These are phyloP conservation scores for Chelonoidis abingdonii DNA, from an alignment of 2,113 vertebrate species.

Conservation along the genomic window DNA sequence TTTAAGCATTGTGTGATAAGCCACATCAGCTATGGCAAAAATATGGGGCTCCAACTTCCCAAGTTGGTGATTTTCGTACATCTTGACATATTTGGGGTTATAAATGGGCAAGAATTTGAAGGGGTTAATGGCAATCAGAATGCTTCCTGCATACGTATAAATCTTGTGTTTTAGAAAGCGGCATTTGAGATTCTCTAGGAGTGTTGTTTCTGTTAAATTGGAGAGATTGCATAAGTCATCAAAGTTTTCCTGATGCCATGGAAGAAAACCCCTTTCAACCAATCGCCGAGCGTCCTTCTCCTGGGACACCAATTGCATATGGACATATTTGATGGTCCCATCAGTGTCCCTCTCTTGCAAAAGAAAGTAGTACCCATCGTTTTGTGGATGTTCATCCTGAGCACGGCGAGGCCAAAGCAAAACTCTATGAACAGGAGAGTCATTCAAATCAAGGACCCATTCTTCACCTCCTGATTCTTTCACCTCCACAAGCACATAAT, in stretches of 20 bases:
- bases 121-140: constrained; percentile 94
- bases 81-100: constrained; percentile 95
- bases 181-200: constrained; percentile 83
- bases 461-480: constrained; percentile 82
- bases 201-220: constrained; percentile 81
- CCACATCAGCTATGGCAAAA: constrained; percentile 91
- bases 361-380: constrained; percentile 89
- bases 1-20: constrained; percentile 91
- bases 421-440: constrained; percentile 85
- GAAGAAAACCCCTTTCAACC: constrained; percentile 92
- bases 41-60: constrained; percentile 93
- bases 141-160: constrained; percentile 91
- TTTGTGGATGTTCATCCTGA: constrained; percentile 83
- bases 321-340: constrained; percentile 89
- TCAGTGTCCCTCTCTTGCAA: constrained; percentile 87
- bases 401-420: constrained; percentile 88
- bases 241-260: constrained; percentile 86
- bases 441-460: constrained; percentile 82
- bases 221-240: constrained; percentile 91
- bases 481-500: constrained; percentile 89
- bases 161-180: constrained; percentile 91
- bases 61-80: constrained; percentile 93
- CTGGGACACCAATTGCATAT: constrained; percentile 82
- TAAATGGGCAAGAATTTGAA: constrained; percentile 95
- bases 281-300: constrained; percentile 84